phyloP scores from a whole-genome alignment of 2,888 invertebrate species.

The Fabriciana adippe region DNA sequence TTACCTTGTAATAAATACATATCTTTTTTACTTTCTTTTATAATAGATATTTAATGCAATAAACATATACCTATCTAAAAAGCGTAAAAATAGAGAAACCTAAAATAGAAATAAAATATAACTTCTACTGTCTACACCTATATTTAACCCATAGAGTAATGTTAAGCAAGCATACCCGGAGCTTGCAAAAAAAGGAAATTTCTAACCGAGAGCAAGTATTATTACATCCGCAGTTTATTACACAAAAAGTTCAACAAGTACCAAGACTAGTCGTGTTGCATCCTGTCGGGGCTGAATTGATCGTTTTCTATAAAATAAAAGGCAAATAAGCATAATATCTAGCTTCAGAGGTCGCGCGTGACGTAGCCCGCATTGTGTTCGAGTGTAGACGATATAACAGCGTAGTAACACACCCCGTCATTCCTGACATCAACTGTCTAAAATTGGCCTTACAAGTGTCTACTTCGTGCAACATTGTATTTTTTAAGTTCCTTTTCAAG shows the following conservation, averaged over 20 bases:
- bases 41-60: too few species aligned
- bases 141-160: too few species aligned
- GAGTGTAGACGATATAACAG: constrained; percentile 42
- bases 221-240: constrained; percentile 62
- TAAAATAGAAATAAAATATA: too few species aligned
- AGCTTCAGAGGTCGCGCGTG: constrained; percentile 62
- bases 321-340: constrained; percentile 57
- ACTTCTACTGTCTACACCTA: too few species aligned
- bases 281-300: constrained; percentile 49
- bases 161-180: constrained; percentile 40
- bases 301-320: constrained; percentile 66
- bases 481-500: constrained; percentile 1
- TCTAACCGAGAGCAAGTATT: constrained; percentile 44
- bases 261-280: constrained; percentile 27
- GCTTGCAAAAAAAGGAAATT: constrained; percentile 43
- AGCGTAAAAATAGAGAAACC: too few species aligned
- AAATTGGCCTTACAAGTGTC: constrained; percentile 58
- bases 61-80: too few species aligned
- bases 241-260: constrained; percentile 53
- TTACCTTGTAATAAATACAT: too few species aligned
- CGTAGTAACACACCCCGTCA: constrained; percentile 42
- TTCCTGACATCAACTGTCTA: constrained; percentile 45
- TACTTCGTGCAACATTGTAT: constrained; percentile 19
- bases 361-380: constrained; percentile 66
- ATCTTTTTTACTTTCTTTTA: too few species aligned